Base-by-base conservation (phyloP, 1,140 invertebrate genomes). In the Heliothis virescens region DNA sequence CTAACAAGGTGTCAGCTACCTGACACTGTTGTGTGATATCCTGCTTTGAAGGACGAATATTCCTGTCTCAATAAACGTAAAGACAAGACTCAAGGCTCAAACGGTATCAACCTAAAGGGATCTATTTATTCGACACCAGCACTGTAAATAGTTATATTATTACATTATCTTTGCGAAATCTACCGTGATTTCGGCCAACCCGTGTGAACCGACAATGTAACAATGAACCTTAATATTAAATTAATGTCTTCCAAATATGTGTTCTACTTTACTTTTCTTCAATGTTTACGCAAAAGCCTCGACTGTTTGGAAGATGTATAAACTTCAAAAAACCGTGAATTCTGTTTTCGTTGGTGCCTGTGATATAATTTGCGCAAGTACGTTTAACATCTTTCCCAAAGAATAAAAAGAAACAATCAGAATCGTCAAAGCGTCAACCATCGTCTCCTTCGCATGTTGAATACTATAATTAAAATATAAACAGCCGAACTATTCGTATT, bases 1-100 rank as follows among this genome's bases (percentile, higher is more conserved):
- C 87, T 93, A 93, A 93, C 89, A 87, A 90, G 90, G 90, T 89
- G 89, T 92, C 89, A 85, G 86, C 82, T 89, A 93, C 87, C 90
- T 88, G 90, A 93, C 85, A 90, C 90, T 89, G 89, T 91, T 91
- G 86, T 90, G 83, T 82, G 87, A 88, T 86, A 87, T 87, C 81
- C 82, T 83, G 79, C 83, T 84, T 86, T 87, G 87, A 89, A 87
- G 86, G 87, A 82, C 85, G 85, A 88, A 90, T 91, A 89, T 90
- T 91, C 87, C 87, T 86, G 88, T 84, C 80, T 86, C 86, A 88
- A 92, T 92, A 88, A 88, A 86, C 83, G 87, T 69, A 76, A 62
- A 74, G 53, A 50, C 55, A 83, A 82, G 77, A 21, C 79, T 72
- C 16, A 55, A 62, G 62, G 82, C 74, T 87, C 85, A 89, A 86